Evolutionary conservation across 2,888 invertebrate genomes (phyloP), one percentile per base, ranked within the genome.

Genomic region (Parnassius glacialis): DNA sequence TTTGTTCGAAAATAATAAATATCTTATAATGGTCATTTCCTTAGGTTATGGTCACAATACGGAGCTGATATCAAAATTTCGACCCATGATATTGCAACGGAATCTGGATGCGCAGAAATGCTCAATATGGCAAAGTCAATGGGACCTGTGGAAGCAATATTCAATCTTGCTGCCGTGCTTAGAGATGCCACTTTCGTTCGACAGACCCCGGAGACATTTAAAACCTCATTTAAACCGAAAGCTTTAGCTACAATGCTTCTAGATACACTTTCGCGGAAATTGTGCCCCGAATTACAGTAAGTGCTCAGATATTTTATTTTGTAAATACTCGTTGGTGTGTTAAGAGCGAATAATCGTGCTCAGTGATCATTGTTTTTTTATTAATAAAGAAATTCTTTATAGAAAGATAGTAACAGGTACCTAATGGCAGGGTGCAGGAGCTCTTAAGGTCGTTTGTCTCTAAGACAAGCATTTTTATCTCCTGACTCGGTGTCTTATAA

Each of bases 131-230:
- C 54, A 10, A 47, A 47, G 10, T 53, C 57, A 2, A 57, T 94
- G 41, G 95, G 93, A 0, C 93, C 94, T 3, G 92, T 97, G 52
- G 94, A 94, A 55, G 96, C 94, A 34, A 94, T 97, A 53, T 97
- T 97, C 85, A 96, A 97, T 78, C 87, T 97, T 65, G 97, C 97
- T 1, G 95, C 96, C 75, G 93, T 93, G 1, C 78, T 96, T 12
- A 89, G 89, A 59, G 96, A 96, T 77, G 93, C 93, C 0, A 77
- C 95, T 9, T 92, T 96, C 69, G 92, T 93, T 71, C 95, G 95
- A 75, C 95, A 95, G 85, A 93, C 92, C 0, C 75, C 75, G 9
- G 93, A 94, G 56, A 91, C 87, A 53, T 96, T 94, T 74, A 79
- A 84, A 55, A 90, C 90, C 25, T 94, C 94, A 0, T 92, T 93